Evolutionary conservation across 2,888 invertebrate genomes (phyloP).

Genomic region (Drosophila emarginata): DNA sequence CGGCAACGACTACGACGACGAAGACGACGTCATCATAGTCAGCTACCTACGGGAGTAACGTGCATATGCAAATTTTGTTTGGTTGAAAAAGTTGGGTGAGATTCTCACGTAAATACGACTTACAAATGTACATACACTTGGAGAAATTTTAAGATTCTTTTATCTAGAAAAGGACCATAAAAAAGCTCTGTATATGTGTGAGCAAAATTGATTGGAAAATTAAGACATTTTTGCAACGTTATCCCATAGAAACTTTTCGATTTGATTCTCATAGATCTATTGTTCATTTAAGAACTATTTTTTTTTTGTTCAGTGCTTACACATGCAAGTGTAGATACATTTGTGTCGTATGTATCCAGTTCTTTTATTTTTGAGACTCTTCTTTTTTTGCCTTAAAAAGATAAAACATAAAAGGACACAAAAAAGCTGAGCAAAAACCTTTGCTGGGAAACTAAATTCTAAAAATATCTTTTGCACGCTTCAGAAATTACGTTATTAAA

Average conservation of each 20-base stretch:
- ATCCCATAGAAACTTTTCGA: no score
- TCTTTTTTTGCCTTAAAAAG: constrained; percentile 48
- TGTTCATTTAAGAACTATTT: neutral
- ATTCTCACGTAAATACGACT: constrained; percentile 33
- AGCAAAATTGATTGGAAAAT: neutral
- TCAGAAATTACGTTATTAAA: constrained; percentile 79
- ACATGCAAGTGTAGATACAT: constrained; percentile 23
- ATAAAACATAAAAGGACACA: constrained; percentile 62
- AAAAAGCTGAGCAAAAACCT: neutral
- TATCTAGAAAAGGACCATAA: neutral
- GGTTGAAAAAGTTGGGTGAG: constrained; percentile 68
- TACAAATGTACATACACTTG: constrained; percentile 20
- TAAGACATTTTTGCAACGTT: no score
- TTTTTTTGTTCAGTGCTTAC: neutral
- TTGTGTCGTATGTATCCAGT: neutral
- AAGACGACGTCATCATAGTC: constrained; percentile 63
- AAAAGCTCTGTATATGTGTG: neutral
- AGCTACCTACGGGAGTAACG: constrained; percentile 46
- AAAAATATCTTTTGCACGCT: constrained; percentile 77
- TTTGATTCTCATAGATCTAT: neutral
- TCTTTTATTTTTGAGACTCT: constrained; percentile 26
- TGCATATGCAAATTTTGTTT: constrained; percentile 69
- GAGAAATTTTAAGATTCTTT: neutral
- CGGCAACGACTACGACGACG: constrained; percentile 12
- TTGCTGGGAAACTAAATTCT: constrained; percentile 63